Base-by-base conservation (phyloP, 1,140 invertebrate genomes). In the Neuroterus valhalla region DNA sequence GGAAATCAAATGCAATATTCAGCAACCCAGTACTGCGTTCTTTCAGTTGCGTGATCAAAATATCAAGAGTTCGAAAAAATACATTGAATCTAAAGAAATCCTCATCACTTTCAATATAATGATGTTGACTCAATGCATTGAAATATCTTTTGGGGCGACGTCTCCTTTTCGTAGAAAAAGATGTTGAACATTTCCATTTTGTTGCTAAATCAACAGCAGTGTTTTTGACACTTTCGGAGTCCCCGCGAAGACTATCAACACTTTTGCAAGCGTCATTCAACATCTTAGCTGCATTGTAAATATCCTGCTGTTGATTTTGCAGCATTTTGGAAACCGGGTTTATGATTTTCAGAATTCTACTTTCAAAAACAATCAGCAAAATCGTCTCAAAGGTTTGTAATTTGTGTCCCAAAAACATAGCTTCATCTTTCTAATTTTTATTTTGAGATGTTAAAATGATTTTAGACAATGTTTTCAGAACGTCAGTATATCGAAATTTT, bases 381-480 rank as follows among this genome's bases (percentile, higher is more conserved):
- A 38, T 38, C 1, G 19, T 66, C 31, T 73, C 68, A 26, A 77
- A 77, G 26, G 67, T 68, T 42, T 73, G 62, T 46, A 77, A 45
- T 68, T 73, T 50, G 52, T 73, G 48, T 67, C 68, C 73, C 12
- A 77, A 48, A 21, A 43, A 70, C 0, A 3, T 10, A 14, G 75
- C 75, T 45, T 77, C 75, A 68, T 50, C 42, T 43, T 52, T 45
- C 8, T 73, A 45, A 38, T 46, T 42, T 68, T 42, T 12, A 21
- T 15, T 66, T 14, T 45, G 44, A 42, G 68, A 70, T 17, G 55
- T 67, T 23, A 73, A 73, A 66, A 73, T 72, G 0, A 73, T 71
- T 48, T 73, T 69, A 19, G 75, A 42, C 38, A 77, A 70, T 3
- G 52, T 66, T 72, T 73, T 55, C 21, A 77, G 52, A 52, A 77